A percentile compares a stretch with the other conserved stretches of the same genome.
These are phyloP conservation scores for Leucosticte australis DNA, from an alignment of 2,113 vertebrate species.

Conservation along the genomic window DNA sequence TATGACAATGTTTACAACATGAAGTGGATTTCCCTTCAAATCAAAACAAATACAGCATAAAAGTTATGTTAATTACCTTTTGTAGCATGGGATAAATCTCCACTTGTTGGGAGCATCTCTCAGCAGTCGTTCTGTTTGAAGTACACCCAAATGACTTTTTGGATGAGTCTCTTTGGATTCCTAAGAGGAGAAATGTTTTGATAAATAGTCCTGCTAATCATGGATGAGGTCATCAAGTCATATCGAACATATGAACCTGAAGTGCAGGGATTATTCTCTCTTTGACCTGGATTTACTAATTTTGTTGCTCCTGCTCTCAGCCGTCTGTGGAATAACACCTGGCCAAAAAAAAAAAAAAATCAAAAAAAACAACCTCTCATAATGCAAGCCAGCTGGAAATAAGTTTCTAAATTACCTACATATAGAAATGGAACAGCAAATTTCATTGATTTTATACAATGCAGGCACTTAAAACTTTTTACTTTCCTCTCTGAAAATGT, in stretches of 20 bases:
- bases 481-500: neutral
- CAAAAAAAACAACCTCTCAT: neutral
- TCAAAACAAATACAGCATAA: neutral
- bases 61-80: neutral
- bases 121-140: neutral
- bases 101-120: neutral
- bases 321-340: neutral
- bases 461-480: neutral
- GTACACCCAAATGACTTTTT: neutral
- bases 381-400: neutral
- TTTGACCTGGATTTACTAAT: neutral
- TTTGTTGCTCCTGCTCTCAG: neutral
- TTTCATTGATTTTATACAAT: constrained; percentile 4
- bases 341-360: neutral
- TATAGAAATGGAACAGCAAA: neutral
- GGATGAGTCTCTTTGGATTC: neutral
- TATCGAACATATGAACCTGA: neutral
- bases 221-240: neutral
- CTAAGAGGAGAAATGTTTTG: neutral
- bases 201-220: neutral
- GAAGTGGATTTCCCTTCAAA: neutral
- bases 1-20: neutral
- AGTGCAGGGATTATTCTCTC: neutral
- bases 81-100: neutral
- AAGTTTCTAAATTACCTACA: neutral